Conservation (phyloP, 1,140 invertebrate genomes). For the Drosophila sturtevanti region DNA sequence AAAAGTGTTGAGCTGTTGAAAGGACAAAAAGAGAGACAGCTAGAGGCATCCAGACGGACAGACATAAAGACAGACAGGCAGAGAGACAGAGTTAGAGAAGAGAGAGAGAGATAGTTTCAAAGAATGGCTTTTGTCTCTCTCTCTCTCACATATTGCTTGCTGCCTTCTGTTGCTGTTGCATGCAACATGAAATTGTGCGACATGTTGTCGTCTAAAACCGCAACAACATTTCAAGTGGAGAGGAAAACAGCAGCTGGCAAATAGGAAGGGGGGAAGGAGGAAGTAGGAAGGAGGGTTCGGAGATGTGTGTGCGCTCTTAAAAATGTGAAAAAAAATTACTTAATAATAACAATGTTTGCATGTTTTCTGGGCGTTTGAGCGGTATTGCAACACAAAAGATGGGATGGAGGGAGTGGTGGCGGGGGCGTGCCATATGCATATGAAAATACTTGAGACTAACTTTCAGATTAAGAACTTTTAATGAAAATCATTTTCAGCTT, state of each 20-base stretch:
- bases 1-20: conserved; percentile 66
- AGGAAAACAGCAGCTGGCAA: background rate
- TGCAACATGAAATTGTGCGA: conserved; percentile 59
- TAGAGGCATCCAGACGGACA: background rate
- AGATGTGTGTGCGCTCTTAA: background rate
- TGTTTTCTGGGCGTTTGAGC: conserved; percentile 14
- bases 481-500: conserved; percentile 16
- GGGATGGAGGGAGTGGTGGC: too few relatives aligned
- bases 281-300: too few relatives aligned
- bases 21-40: conserved; percentile 10
- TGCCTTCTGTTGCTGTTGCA: conserved; percentile 69
- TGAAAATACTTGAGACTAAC: conserved; percentile 7
- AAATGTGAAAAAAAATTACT: conserved; percentile 20
- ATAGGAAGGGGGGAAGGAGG: background rate
- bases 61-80: background rate
- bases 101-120: too few relatives aligned
- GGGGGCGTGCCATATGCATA: background rate
- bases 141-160: conserved; percentile 4
- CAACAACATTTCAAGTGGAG: conserved; percentile 36
- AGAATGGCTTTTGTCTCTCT: conserved; percentile 6
- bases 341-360: conserved; percentile 29
- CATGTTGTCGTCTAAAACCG: conserved; percentile 70
- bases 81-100: background rate
- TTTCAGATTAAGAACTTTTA: conserved; percentile 20
- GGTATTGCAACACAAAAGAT: background rate